phyloP scores from a whole-genome alignment of 2,797 vertebrate genomes.

The Caiman crocodilus region DNA sequence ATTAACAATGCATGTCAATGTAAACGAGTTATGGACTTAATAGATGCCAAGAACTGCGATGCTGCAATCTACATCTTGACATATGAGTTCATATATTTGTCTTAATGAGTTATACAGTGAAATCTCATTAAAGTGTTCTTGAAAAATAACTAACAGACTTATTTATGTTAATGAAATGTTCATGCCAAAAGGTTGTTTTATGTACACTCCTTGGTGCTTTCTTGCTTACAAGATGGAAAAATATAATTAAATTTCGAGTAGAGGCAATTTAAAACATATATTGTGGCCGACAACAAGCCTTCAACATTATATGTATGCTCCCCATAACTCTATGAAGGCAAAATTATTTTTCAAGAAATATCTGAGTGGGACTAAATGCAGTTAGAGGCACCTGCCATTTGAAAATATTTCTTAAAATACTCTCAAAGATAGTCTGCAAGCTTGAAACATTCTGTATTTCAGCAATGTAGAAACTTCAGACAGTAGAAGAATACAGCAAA shows the following conservation, averaged over 20 bases:
- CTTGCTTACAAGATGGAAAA: conserved; percentile 46
- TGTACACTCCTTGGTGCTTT: conserved; percentile 49
- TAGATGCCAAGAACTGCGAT: conserved; percentile 78
- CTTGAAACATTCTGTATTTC: conserved; percentile 26
- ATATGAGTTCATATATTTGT: conserved; percentile 79
- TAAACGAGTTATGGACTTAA: conserved; percentile 81
- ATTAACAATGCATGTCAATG: conserved; percentile 82
- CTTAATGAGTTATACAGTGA: conserved; percentile 80
- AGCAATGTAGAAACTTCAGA: conserved; percentile 33
- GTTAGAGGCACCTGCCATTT: conserved; percentile 20
- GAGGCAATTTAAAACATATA: conserved; percentile 55
- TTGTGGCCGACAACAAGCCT: conserved; percentile 41
- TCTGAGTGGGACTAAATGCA: conserved; percentile 15
- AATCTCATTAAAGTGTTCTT: conserved; percentile 78
- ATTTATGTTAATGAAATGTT: conserved; percentile 76
- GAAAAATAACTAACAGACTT: conserved; percentile 75
- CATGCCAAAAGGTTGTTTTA: conserved; percentile 67
- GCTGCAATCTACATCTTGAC: conserved; percentile 76
- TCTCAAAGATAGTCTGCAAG: conserved; percentile 8
- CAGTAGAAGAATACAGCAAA: conserved; percentile 10
- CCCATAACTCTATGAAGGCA: neutral
- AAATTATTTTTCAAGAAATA: conserved; percentile 10
- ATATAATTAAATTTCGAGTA: conserved; percentile 40
- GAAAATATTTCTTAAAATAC: neutral
- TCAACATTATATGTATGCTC: neutral